Evolutionary conservation across 1,140 invertebrate genomes (phyloP).

Genomic region (Lasioglossum albipes): DNA sequence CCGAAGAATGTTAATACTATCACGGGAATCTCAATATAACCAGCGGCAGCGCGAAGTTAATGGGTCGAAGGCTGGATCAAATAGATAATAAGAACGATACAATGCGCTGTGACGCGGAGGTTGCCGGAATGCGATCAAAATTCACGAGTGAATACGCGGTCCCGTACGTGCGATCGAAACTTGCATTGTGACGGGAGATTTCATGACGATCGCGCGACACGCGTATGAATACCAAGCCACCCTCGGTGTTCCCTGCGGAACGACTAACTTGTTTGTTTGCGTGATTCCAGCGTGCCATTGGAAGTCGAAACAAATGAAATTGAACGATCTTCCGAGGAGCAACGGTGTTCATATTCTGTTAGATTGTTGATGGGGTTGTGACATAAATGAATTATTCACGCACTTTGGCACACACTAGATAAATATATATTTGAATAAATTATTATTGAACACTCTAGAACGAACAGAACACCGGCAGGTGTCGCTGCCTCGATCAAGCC

Average conservation of each 20-base stretch:
- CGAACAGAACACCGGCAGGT: too few species aligned
- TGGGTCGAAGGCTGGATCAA: neutral
- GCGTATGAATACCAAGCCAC: constrained; percentile 20
- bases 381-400: too few species aligned
- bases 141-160: constrained; percentile 25
- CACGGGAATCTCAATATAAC: neutral
- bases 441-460: too few species aligned
- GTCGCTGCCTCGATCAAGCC: too few species aligned
- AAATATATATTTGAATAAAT: too few species aligned
- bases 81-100: neutral
- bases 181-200: constrained; percentile 21
- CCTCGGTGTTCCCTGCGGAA: neutral
- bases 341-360: neutral
- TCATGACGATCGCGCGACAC: constrained; percentile 11
- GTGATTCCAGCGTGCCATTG: constrained; percentile 13
- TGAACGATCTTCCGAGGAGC: neutral
- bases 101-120: neutral
- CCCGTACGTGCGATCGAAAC: constrained; percentile 9
- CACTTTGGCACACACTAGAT: too few species aligned
- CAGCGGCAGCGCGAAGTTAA: neutral
- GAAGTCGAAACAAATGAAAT: constrained; percentile 5
- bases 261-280: constrained; percentile 15
- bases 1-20: neutral
- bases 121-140: constrained; percentile 20
- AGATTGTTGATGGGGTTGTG: too few species aligned